Evolutionary conservation across 1,140 invertebrate genomes (phyloP), one percentile per base, ranked within the genome.

Genomic region (Drosophila auraria): DNA sequence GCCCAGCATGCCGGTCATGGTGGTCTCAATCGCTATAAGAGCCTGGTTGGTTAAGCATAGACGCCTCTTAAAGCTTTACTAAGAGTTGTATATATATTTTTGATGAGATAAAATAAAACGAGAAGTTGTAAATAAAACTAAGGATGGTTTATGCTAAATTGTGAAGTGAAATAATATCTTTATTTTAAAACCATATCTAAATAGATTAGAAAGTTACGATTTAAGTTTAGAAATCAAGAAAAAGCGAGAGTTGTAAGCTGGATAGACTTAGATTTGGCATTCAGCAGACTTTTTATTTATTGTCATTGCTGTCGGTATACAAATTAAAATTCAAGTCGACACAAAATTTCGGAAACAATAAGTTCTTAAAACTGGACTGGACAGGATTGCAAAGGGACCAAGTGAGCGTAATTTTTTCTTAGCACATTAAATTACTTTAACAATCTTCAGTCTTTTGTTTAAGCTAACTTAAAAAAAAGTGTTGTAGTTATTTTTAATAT

Each of bases 71-170:
- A 69, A 50, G 51, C 69, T 68, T 56, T 56, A 56, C 30, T 57
- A 57, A 5, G 14, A 30, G 36, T 51, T 72, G 38, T 44, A 72
- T 38, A 60, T 59, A 73, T 53, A 9, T 51, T 70, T 33, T 49
- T 15, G 44, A 70, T 1, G 44, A 71, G n/a, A 59, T 38, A 0
- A 72, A 72, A 70, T 54, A 56, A 71, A 71, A 40, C 7, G 23
- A 68, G 11, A 4, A 45, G 12, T 38, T 38, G 33, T 56, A 38
- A 23, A 56, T 38, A 38, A 56, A 56, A 23, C 14, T 5, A 12
- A 33, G 0, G 9, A 11, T 36, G 30, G 33, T 36, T 36, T 36
- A 36, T 36, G 0, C 11, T 36, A n/a, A n/a, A n/a, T n/a, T n/a
- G n/a, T n/a, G n/a, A n/a, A n/a, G n/a, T n/a, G n/a, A n/a, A n/a